These are phyloP conservation scores for Seriola rivoliana DNA, from an alignment of 2,113 vertebrate genomes.

Conservation along the genomic window DNA sequence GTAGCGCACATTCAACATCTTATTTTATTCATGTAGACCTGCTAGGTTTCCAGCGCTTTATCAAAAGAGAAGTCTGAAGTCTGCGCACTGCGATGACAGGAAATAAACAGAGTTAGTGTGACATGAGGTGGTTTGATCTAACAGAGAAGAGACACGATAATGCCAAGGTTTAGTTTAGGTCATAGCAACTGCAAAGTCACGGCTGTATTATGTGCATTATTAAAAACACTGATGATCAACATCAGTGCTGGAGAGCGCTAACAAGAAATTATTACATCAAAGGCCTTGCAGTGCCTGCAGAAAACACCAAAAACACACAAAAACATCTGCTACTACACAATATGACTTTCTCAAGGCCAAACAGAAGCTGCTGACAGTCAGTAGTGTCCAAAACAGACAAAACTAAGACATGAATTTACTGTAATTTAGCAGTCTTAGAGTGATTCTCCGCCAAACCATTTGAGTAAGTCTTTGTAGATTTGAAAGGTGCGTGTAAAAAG, in stretches of 20 bases:
- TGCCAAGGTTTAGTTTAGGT: not conserved
- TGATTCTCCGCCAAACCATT: not conserved
- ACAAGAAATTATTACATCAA: constrained; percentile 43
- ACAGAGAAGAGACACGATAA: not conserved
- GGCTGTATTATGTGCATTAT: constrained; percentile 50
- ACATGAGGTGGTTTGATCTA: not conserved
- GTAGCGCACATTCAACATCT: not conserved
- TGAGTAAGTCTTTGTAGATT: not conserved
- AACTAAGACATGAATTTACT: not conserved
- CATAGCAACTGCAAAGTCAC: constrained; percentile 5
- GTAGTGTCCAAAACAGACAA: not conserved
- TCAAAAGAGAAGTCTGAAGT: not conserved
- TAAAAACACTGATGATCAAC: constrained; percentile 40
- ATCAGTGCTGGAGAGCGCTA: constrained; percentile 17
- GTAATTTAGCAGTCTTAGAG: not conserved
- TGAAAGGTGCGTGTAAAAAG: not conserved
- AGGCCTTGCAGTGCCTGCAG: constrained; percentile 23
- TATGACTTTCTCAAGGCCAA: not conserved
- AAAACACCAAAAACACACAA: constrained; percentile 8
- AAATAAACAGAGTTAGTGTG: not conserved
- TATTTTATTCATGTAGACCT: not conserved
- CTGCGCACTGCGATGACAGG: not conserved
- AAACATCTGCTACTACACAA: not conserved
- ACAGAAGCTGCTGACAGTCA: not conserved
- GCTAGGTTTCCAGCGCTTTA: not conserved